Base-by-base conservation (phyloP, 2,888 invertebrate species). In the Luffia ferchaultella region DNA sequence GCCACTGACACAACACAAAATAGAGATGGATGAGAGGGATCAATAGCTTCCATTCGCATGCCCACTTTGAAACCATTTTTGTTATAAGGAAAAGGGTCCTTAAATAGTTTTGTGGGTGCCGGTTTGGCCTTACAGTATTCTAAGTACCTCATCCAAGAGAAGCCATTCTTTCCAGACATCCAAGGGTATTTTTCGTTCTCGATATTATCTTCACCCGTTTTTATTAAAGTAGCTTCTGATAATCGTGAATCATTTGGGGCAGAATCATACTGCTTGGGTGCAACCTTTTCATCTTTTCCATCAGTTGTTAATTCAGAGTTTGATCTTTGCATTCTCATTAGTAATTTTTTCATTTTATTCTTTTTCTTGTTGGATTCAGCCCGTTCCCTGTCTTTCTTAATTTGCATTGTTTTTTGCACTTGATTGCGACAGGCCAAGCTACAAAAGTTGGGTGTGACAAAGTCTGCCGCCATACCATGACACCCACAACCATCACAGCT, bases 41-140 rank as follows among this genome's bases (percentile, higher is more conserved):
- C 97, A 45, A 97, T 92, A 1, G 95, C 97, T 80, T 97, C 97
- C 60, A 97, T 68, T 62, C 94, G 92, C 94, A 96, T 95, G 2
- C 95, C 95, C 42, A 91, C 87, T 65, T 90, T 89, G 62, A 93
- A 93, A 20, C 87, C 86, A 74, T 95, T 95, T 55, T 91, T 88
- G 2, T 80, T 86, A 58, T 88, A 88, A 0, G 95, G 93, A 61
- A 93, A 93, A 0, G 92, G 88, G 64, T 92, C 91, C 58, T 90
- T 88, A 65, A 94, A 94, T 17, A 96, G 76, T 64, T 93, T 91
- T 0, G 88, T 85, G 0, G 93, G 92, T 1, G 93, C 93, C 20
- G 89, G 87, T 63, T 89, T 89, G 0, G 91, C 88, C 64, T 91
- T 90, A 54, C 89, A 88, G 57, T 89, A 87, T 43, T 90, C 89